Conservation (phyloP, 1,140 invertebrate genomes). For the Acromyrmex heyeri region DNA sequence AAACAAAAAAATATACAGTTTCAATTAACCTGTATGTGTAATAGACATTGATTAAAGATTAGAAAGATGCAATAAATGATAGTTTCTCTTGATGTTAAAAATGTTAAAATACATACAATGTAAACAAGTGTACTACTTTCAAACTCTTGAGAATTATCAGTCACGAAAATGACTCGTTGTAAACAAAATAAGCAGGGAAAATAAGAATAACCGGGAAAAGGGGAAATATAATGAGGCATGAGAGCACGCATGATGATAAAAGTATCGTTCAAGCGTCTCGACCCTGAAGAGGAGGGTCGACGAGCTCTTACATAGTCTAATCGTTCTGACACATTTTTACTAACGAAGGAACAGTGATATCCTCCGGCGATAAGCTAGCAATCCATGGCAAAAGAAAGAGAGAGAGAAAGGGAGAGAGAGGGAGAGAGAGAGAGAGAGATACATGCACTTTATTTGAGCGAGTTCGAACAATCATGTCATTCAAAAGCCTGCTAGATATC, state of each 20-base stretch:
- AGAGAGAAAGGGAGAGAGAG: neutral
- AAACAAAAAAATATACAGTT: neutral
- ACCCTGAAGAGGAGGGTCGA: conserved; percentile 9
- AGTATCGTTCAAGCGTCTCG: conserved; percentile 36
- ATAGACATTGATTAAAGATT: neutral
- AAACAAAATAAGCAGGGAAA: neutral
- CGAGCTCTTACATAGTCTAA: conserved; percentile 15
- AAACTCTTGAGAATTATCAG: neutral
- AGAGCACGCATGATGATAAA: conserved; percentile 31
- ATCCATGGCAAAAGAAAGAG: neutral
- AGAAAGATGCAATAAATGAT: neutral
- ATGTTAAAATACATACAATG: neutral
- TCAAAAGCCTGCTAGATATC: conserved; percentile 41
- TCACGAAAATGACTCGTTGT: neutral
- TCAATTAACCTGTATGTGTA: neutral
- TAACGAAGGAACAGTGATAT: conserved; percentile 14
- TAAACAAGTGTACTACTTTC: neutral
- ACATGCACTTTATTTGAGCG: neutral
- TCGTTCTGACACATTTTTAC: conserved; percentile 50
- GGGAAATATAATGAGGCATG: neutral
- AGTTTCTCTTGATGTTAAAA: neutral
- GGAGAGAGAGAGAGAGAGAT: neutral
- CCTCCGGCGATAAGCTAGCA: neutral
- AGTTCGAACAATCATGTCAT: conserved; percentile 22
- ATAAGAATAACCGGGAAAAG: neutral